These are phyloP conservation scores for Syrrhaptes paradoxus DNA, from an alignment of 2,113 vertebrate species.

Conservation along the genomic window DNA sequence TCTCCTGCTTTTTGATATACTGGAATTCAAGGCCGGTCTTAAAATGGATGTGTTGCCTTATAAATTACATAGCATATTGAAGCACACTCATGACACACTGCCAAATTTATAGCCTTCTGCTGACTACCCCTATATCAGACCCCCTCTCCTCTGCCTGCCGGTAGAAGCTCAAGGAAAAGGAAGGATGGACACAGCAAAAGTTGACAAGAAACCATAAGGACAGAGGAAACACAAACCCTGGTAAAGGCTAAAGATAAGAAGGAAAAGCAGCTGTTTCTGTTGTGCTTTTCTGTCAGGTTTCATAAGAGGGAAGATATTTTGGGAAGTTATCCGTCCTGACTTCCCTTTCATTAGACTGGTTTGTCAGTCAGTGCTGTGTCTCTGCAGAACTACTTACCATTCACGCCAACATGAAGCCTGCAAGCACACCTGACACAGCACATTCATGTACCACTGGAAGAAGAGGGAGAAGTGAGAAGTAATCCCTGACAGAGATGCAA, in stretches of 20 bases:
- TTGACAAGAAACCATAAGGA: not conserved
- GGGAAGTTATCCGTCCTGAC: not conserved
- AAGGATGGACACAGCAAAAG: not conserved
- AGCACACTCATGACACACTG: not conserved
- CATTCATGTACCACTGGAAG: not conserved
- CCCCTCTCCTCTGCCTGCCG: not conserved
- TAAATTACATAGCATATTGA: not conserved
- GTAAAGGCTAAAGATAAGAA: not conserved
- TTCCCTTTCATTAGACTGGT: not conserved
- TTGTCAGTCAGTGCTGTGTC: fast-evolving
- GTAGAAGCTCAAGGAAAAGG: not conserved
- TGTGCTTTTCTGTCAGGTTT: not conserved
- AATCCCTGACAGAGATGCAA: not conserved
- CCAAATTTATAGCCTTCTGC: not conserved
- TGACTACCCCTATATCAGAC: not conserved
- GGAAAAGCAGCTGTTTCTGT: not conserved
- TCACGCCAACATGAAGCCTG: fast-evolving
- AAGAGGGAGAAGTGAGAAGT: not conserved
- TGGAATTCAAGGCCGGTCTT: not conserved
- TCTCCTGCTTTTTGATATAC: not conserved
- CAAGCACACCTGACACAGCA: not conserved
- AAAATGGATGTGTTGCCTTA: not conserved
- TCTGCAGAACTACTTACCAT: not conserved
- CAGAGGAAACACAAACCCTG: not conserved
- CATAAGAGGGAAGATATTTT: not conserved